Evolutionary conservation across 2,888 invertebrate species (phyloP), one percentile per base, ranked within the genome.

Genomic region (Crocallis elinguaria): DNA sequence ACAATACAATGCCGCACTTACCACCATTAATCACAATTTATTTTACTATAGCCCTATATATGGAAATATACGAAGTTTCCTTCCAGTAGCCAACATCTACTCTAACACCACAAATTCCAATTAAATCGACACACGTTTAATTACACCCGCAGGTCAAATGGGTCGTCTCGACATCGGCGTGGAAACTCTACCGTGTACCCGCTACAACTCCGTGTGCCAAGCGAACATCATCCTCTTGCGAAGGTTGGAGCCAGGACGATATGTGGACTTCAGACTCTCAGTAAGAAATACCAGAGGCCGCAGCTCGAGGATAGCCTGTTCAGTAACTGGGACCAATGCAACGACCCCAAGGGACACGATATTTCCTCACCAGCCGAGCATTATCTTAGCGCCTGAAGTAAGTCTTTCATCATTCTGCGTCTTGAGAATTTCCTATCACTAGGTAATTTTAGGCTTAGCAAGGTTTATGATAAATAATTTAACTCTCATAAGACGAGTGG

Each of bases 171-270:
- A 96, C 73, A 94, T 97, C 62, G 93, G 94, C 67, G 93, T 97
- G 61, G 96, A 96, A 78, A 94, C 95, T 66, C 93, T 97, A 52
- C 96, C 97, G 38, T 97, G 97, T 90, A 95, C 95, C 52, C 93
- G 95, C 64, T 96, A 96, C 88, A 96, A 97, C 90, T 96, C 96
- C 43, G 95, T 96, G 70, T 97, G 97, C 86, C 96, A 97, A 84
- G 97, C 97, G 49, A 97, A 97, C 84, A 95, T 98, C 67, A 93
- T 96, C 62, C 91, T 98, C 60, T 94, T 95, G 63, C 93, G 95
- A 69, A 92, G 95, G 59, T 87, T 98, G 69, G 95, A 96, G 80
- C 93, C 95, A 0, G 96, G 96, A n/a, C 93, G 96, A 56, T 95
- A 95, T 72, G 96, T 97, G 84, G 96, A 97, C 90, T 97, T 96